phyloP scores from a whole-genome alignment of 2,113 vertebrate genomes.

The Pterocles burchelli region DNA sequence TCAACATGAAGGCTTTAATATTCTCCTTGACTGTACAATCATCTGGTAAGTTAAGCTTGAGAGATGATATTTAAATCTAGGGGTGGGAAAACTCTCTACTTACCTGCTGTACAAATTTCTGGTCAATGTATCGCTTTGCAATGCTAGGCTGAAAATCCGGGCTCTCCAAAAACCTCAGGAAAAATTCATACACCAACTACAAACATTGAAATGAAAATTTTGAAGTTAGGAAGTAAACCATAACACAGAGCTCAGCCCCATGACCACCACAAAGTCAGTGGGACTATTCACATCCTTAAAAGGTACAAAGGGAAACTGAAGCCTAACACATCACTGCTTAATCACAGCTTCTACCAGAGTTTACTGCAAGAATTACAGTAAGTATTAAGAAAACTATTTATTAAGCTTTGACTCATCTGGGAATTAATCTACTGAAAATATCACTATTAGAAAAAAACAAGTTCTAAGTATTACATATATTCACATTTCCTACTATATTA shows the following conservation, averaged over 20 bases:
- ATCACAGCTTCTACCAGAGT: neutral
- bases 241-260: neutral
- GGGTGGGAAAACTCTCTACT: neutral
- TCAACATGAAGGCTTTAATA: neutral
- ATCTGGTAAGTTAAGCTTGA: neutral
- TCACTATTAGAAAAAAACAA: neutral
- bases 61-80: neutral
- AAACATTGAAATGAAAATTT: constrained; percentile 19
- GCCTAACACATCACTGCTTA: neutral
- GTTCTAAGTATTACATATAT: neutral
- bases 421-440: neutral
- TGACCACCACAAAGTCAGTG: neutral
- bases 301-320: neutral
- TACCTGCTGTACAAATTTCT: constrained; percentile 99
- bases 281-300: neutral
- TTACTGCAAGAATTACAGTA: neutral
- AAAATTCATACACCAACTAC: constrained; percentile 97
- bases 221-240: neutral
- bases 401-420: no score
- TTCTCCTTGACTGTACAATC: neutral
- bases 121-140: constrained; percentile 94
- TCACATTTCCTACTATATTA: neutral
- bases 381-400: neutral
- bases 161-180: constrained; percentile 96
- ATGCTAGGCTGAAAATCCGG: constrained; percentile 97